These are phyloP conservation scores for Diploptera punctata DNA, from an alignment of 2,888 invertebrate species.

Conservation along the genomic window DNA sequence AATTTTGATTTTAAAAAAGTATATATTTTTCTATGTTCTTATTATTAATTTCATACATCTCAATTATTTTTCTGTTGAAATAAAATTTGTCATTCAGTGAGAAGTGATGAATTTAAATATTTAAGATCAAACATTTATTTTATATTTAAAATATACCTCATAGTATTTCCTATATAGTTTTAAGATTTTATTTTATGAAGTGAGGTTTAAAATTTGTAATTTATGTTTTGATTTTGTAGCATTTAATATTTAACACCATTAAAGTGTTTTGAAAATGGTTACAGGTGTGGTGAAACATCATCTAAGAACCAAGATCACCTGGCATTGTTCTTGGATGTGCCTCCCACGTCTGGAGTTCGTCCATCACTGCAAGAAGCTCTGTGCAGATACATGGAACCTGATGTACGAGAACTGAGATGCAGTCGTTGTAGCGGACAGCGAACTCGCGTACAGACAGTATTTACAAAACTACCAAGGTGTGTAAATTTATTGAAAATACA, in stretches of 20 bases:
- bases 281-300: constrained; percentile 20
- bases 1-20: too few relatives aligned
- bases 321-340: constrained; percentile 32
- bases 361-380: constrained; percentile 34
- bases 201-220: too few relatives aligned
- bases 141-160: too few relatives aligned
- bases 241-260: neutral
- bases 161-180: neutral
- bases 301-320: constrained; percentile 25
- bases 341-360: neutral
- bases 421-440: constrained; percentile 12
- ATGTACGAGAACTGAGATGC: constrained; percentile 33
- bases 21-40: too few relatives aligned
- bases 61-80: too few relatives aligned
- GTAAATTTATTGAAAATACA: neutral
- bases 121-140: too few relatives aligned
- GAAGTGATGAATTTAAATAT: too few relatives aligned
- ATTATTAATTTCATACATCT: too few relatives aligned
- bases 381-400: constrained; percentile 22
- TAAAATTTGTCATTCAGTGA: too few relatives aligned
- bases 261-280: neutral
- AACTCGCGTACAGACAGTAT: neutral
- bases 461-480: constrained; percentile 30
- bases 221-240: neutral
- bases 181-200: neutral